These are phyloP conservation scores for Ficedula albicollis DNA, from an alignment of 2,797 vertebrate genomes.

Conservation along the genomic window DNA sequence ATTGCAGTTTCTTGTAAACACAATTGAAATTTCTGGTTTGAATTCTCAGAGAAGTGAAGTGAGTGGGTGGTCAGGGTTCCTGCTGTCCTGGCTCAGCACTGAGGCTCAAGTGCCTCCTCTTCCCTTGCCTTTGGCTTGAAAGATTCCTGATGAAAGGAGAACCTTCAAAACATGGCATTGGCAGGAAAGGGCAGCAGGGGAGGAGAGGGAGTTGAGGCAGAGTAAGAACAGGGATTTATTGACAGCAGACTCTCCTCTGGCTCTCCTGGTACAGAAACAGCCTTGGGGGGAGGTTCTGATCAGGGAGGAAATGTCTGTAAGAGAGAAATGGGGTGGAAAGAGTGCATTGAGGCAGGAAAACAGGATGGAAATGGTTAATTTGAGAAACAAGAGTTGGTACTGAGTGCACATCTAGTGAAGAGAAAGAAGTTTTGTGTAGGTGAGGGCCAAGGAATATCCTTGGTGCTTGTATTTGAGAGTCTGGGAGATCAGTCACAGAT, in stretches of 20 bases:
- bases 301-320: background rate
- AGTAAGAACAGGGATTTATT: background rate
- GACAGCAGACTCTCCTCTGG: background rate
- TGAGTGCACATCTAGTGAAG: background rate
- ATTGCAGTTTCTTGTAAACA: background rate
- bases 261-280: background rate
- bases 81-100: background rate
- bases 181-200: background rate
- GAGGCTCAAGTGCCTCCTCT: background rate
- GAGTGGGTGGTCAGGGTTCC: background rate
- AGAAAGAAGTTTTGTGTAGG: background rate
- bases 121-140: background rate
- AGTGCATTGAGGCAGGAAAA: background rate
- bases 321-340: background rate
- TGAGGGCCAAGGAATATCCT: background rate
- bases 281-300: background rate
- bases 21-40: background rate
- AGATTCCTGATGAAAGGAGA: constrained; percentile 1
- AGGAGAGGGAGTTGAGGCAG: background rate
- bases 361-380: background rate
- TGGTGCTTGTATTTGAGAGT: background rate
- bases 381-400: background rate
- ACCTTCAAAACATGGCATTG: background rate
- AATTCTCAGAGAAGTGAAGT: background rate
- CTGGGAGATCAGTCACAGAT: background rate